Percentiles rank a stretch among this genome's conserved stretches.
These are phyloP conservation scores for Doris montereyensis DNA, from an alignment of 2,888 invertebrate genomes.

Conservation along the genomic window DNA sequence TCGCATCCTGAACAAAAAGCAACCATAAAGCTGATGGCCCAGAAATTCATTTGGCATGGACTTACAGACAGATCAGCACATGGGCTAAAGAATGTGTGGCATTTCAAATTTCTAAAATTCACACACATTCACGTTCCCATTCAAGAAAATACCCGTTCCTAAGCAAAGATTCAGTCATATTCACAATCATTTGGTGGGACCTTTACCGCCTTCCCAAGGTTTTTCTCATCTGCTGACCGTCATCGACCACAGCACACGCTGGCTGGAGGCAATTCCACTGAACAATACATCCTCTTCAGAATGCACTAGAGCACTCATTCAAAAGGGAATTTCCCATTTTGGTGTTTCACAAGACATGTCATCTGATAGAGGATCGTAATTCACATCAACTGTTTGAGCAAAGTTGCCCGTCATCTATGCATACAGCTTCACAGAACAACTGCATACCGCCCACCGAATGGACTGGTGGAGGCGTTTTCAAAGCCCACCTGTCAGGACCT, in stretches of 20 bases:
- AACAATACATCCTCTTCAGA: conserved; percentile 27
- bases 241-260: conserved; percentile 17
- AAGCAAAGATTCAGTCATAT: too few species aligned
- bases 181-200: neutral
- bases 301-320: conserved; percentile 27
- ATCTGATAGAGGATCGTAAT: conserved; percentile 31
- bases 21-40: neutral
- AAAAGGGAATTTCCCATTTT: conserved; percentile 33
- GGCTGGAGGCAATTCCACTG: conserved; percentile 29
- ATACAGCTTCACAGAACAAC: conserved; percentile 31
- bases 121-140: too few species aligned
- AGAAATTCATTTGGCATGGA: conserved; percentile 4
- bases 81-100: too few species aligned
- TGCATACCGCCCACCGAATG: conserved; percentile 31
- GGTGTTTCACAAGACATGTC: conserved; percentile 34
- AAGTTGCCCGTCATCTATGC: conserved; percentile 24
- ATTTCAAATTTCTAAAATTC: too few species aligned
- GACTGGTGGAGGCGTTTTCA: conserved; percentile 33
- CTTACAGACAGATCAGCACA: too few species aligned
- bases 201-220: conserved; percentile 22
- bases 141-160: too few species aligned
- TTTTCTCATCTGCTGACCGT: conserved; percentile 31
- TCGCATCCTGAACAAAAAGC: too few species aligned
- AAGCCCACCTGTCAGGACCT: too few species aligned
- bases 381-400: conserved; percentile 27